A percentile compares a stretch with the other conserved stretches of the same genome.
Evolutionary conservation across 2,797 vertebrate species (phyloP).

Genomic region (Benthosema pterotum): DNA sequence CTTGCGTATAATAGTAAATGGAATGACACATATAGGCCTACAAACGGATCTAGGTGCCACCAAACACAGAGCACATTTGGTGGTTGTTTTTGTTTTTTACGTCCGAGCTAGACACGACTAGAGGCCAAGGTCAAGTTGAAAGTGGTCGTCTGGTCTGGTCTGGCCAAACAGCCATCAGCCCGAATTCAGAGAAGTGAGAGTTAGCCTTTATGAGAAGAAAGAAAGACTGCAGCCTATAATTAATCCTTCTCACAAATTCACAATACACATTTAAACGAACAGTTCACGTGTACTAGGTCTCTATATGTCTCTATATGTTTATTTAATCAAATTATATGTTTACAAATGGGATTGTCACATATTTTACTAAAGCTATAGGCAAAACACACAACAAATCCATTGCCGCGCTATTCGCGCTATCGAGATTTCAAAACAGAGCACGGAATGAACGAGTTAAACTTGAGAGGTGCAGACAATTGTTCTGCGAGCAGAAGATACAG

Average conservation of each 20-base stretch:
- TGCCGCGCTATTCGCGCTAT: too few relatives aligned
- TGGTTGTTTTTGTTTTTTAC: conserved; percentile 70
- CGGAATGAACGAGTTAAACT: too few relatives aligned
- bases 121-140: conserved; percentile 99
- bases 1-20: not conserved
- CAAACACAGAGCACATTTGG: conserved; percentile 61
- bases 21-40: not conserved
- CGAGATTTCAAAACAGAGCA: too few relatives aligned
- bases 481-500: too few relatives aligned
- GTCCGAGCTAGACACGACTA: conserved; percentile 77
- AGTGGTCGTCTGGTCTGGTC: conserved; percentile 86
- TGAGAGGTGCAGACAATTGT: too few relatives aligned
- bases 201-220: conserved; percentile 49
- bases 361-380: not conserved
- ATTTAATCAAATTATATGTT: not conserved
- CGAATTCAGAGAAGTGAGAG: conserved; percentile 27
- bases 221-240: conserved; percentile 3
- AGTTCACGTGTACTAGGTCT: conserved; percentile 1
- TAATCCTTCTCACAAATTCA: conserved; percentile 18
- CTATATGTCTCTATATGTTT: not conserved
- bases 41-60: conserved; percentile 8
- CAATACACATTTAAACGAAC: conserved; percentile 46
- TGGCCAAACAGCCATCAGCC: conserved; percentile 75
- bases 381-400: not conserved
- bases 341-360: too few relatives aligned